Percentiles rank a stretch among this genome's conserved stretches.
These are phyloP conservation scores for Ceratotherium simum DNA, from an alignment of 2,113 vertebrate species.

Conservation along the genomic window DNA sequence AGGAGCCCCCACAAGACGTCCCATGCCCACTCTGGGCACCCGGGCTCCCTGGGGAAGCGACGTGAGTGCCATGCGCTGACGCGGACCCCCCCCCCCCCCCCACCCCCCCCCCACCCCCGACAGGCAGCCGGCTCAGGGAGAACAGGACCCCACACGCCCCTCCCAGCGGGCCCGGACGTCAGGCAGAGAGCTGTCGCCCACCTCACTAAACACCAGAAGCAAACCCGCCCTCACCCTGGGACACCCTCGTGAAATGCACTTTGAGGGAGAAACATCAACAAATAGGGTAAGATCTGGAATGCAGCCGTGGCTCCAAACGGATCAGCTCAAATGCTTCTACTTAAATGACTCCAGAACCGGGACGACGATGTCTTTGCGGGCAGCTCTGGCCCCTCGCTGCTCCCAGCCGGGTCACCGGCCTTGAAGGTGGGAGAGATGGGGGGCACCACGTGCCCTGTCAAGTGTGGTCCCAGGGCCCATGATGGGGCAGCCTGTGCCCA, in stretches of 20 bases:
- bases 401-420: not conserved
- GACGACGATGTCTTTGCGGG: not conserved
- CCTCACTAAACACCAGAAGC: not conserved
- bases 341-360: not conserved
- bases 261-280: not conserved
- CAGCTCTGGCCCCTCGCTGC: not conserved
- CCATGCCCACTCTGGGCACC: not conserved
- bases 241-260: not conserved
- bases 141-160: rapidly evolving
- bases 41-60: not conserved
- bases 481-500: not conserved
- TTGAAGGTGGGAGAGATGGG: not conserved
- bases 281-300: not conserved
- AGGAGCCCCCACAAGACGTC: not conserved
- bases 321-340: not conserved
- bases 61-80: too few relatives aligned
- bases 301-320: not conserved
- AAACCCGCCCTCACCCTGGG: not conserved
- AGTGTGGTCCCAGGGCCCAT: not conserved
- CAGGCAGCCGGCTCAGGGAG: not conserved
- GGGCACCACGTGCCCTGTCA: not conserved
- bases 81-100: too few relatives aligned
- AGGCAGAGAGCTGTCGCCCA: not conserved
- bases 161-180: not conserved
- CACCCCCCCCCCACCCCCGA: too few relatives aligned